A percentile compares a stretch with the other conserved stretches of the same genome.
phyloP scores from a whole-genome alignment of 2,888 invertebrate genomes.

The Resseliella maxima region DNA sequence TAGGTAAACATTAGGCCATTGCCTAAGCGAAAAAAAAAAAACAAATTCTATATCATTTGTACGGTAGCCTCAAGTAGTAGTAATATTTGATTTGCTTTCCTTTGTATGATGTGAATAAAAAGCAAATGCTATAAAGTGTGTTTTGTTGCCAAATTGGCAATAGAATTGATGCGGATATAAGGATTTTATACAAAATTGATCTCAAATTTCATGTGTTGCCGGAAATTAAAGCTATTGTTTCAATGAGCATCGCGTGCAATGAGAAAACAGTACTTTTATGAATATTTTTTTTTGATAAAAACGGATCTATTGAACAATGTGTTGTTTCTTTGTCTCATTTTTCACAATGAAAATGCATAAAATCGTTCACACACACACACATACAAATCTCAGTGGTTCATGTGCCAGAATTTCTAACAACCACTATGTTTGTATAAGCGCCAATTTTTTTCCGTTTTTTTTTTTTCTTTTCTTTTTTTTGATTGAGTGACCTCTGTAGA shows the following conservation, averaged over 20 bases:
- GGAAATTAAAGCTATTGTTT: conserved; percentile 14
- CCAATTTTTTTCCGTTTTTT: background rate
- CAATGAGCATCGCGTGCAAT: background rate
- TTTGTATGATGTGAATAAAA: background rate
- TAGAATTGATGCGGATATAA: background rate
- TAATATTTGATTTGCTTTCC: background rate
- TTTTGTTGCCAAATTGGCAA: conserved; percentile 31
- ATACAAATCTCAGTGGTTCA: background rate
- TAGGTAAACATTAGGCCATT: conserved; percentile 9
- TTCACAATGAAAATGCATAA: background rate
- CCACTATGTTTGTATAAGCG: background rate
- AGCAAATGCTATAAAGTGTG: background rate
- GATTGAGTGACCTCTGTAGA: conserved; percentile 32
- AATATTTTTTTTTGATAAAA: background rate
- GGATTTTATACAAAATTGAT: background rate
- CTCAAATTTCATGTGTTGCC: conserved; percentile 1
- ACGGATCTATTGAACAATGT: conserved; percentile 10
- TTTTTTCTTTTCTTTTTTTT: too few species aligned
- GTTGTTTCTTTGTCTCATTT: background rate
- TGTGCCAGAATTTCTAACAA: conserved; percentile 4
- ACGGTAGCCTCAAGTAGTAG: background rate
- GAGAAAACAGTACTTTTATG: background rate
- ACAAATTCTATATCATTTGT: background rate
- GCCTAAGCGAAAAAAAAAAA: background rate
- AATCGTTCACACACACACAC: background rate